Conservation (phyloP, 1,140 invertebrate species). For the Bombus consobrinus region DNA sequence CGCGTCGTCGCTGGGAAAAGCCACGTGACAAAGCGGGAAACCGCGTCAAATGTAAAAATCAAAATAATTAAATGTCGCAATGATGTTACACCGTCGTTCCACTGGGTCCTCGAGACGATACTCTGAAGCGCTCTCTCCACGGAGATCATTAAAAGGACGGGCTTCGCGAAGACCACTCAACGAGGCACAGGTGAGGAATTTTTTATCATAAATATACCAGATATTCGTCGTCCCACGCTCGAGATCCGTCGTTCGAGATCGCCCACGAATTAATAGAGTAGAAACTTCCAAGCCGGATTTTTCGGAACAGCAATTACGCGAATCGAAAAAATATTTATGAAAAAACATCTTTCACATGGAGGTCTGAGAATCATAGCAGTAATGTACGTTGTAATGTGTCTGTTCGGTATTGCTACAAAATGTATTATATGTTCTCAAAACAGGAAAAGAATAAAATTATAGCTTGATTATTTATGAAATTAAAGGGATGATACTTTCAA, state of each 20-base stretch:
- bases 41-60: conserved; percentile 31
- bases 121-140: conserved; percentile 1
- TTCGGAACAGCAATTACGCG: no score
- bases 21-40: conserved; percentile 7
- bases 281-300: no score
- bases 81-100: conserved; percentile 9
- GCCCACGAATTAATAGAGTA: conserved; percentile 3
- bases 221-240: not conserved
- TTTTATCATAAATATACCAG: conserved; percentile 20
- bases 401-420: no score
- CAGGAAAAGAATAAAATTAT: no score
- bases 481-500: no score
- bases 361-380: no score
- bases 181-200: conserved; percentile 25
- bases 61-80: conserved; percentile 52
- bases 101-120: conserved; percentile 40
- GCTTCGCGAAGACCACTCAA: conserved; percentile 40
- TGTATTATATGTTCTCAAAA: no score
- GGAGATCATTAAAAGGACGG: conserved; percentile 47
- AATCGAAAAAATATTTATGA: no score
- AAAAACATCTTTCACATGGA: no score
- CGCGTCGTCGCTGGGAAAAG: not conserved
- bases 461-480: no score
- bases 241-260: not conserved
- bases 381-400: no score